Base-by-base conservation (phyloP, 35 echinoderm and acorn worm species). In the Antedon bifida region DNA sequence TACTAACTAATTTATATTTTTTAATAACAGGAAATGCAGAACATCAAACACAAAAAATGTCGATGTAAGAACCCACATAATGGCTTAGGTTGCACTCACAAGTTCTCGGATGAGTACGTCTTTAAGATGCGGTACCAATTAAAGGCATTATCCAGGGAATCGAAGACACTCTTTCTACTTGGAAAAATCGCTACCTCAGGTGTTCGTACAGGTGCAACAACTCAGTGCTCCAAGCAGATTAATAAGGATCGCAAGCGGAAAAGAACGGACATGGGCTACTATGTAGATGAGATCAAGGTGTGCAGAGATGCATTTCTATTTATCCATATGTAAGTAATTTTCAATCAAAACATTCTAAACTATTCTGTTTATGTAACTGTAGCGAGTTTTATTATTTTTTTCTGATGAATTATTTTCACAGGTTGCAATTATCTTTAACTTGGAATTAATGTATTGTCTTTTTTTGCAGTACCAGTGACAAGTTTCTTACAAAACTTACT, bases 31-130 rank as follows among this genome's bases (percentile, higher is more conserved):
- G 80, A 82, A 39, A 82, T 82, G 80, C 26, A 34, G 23, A 82
- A 82, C 35, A 82, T 82, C 8, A 82, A n/a, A n/a, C 26, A 34
- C 32, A 82, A 82, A 35, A 82, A 82, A 82, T 82, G 80, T 9
- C 35, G 80, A 38, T 82, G 80, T 31, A 2, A 31, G 39, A 82
- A 82, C 42, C 35, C 80, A 17, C 19, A 23, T 39, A 39, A 39
- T 82, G 80, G 80, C 80, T 10, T 82, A n/a, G 80, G 80, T 2
- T 82, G 80, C 42, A 38, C 80, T 3, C 80, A 36, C 42, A 82
- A 82, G 34, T 82, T 82, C 39, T 34, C 35, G 3, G 35, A 82
- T 82, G 80, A 34, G 17, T 46, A 82, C 80, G 31, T 82, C 23
- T 82, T 82, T 23, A 82, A 82, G 35, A 34, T 82, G 42, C 14